Conservation (phyloP, 2,113 vertebrate genomes). For the Oreochromis aureus region DNA sequence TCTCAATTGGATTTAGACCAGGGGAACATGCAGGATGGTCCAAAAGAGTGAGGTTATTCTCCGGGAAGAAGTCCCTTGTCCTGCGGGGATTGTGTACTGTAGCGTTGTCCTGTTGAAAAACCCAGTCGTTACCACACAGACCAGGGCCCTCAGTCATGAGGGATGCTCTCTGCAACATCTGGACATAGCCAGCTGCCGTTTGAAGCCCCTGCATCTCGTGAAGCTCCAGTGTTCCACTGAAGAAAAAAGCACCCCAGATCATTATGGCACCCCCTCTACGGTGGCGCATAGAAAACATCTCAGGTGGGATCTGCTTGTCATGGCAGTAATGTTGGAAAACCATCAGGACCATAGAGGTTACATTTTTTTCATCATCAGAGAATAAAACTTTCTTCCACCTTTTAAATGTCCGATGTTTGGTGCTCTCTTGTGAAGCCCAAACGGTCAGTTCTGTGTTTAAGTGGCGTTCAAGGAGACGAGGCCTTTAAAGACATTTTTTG, state of each 20-base stretch:
- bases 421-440: not conserved
- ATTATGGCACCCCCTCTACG: rapidly evolving
- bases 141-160: not conserved
- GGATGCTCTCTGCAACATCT: not conserved
- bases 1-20: not conserved
- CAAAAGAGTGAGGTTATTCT: not conserved
- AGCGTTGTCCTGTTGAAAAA: not conserved
- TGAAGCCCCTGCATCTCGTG: not conserved
- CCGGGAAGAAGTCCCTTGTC: not conserved
- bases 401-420: not conserved
- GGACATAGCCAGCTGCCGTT: not conserved
- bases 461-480: not conserved
- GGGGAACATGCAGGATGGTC: rapidly evolving
- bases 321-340: rapidly evolving
- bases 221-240: not conserved
- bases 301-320: not conserved
- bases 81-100: rapidly evolving
- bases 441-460: not conserved
- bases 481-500: too few relatives aligned
- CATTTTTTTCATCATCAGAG: not conserved
- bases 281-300: not conserved
- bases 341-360: not conserved
- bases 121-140: not conserved
- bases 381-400: not conserved
- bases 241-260: not conserved